These are phyloP conservation scores for Mixornis gularis DNA, from an alignment of 2,113 vertebrate genomes.

Conservation along the genomic window DNA sequence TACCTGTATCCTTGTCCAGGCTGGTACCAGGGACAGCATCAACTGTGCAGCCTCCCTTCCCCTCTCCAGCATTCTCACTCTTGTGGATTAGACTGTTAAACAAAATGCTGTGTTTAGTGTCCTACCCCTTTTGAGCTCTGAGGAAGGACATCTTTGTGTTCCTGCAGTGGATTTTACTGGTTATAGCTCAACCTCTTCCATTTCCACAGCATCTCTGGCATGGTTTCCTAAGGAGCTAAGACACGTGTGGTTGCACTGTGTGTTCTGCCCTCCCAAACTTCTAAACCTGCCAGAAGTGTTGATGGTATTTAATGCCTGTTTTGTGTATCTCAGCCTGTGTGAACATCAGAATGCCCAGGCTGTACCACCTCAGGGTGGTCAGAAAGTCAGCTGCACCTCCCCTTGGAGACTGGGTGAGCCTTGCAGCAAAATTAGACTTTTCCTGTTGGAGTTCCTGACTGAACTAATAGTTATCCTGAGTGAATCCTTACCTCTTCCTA, in stretches of 20 bases:
- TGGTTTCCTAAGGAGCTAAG: neutral
- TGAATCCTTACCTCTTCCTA: neutral
- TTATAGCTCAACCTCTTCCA: neutral
- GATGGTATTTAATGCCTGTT: neutral
- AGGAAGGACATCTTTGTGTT: neutral
- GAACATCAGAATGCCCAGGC: rapidly evolving
- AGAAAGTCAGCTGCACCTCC: neutral
- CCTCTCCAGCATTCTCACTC: neutral
- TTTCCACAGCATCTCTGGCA: neutral
- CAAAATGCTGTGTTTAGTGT: neutral
- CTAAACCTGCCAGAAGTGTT: neutral
- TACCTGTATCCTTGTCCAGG: neutral
- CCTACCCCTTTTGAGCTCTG: neutral
- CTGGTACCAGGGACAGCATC: neutral
- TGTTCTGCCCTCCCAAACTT: neutral
- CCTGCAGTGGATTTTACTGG: neutral
- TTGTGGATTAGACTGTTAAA: neutral
- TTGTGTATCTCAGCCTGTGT: neutral
- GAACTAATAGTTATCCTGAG: neutral
- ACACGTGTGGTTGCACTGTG: rapidly evolving
- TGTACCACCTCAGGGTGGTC: rapidly evolving
- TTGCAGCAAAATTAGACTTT: neutral
- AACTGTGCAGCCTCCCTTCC: neutral
- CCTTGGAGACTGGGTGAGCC: neutral
- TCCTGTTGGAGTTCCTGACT: neutral